phyloP scores from a whole-genome alignment of 2,113 vertebrate genomes.

The Nanorana parkeri region DNA sequence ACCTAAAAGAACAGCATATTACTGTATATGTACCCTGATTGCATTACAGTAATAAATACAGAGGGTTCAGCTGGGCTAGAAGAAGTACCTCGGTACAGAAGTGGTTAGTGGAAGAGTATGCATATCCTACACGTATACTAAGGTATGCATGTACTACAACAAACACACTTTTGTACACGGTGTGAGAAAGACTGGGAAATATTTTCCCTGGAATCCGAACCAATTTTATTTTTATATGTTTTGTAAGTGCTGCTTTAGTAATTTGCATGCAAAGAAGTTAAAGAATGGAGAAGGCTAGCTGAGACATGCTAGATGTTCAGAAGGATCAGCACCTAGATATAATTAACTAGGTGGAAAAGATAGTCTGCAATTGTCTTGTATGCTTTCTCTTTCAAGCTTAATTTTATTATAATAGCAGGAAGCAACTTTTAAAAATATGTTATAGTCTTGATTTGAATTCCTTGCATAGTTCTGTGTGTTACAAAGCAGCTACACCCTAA shows the following conservation, averaged over 20 bases:
- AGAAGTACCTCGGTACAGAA: neutral
- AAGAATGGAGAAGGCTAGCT: neutral
- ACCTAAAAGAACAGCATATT: no score
- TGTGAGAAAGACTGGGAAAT: neutral
- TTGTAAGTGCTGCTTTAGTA: neutral
- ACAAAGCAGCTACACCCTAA: slow-evolving; percentile 58
- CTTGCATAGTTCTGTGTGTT: slow-evolving; percentile 64
- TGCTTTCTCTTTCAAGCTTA: slow-evolving; percentile 30
- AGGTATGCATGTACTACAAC: neutral
- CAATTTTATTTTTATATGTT: neutral
- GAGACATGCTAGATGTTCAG: neutral
- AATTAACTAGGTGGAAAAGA: neutral
- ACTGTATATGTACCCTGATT: no score
- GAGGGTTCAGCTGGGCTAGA: neutral
- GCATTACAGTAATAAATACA: no score
- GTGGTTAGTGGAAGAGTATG: no score
- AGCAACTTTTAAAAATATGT: slow-evolving; percentile 54
- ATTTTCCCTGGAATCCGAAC: slow-evolving; percentile 17
- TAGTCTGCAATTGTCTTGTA: neutral
- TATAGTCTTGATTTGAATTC: slow-evolving; percentile 60
- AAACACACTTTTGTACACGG: neutral
- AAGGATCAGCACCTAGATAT: slow-evolving; percentile 3
- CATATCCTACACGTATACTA: neutral
- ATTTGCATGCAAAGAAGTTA: neutral
- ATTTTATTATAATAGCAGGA: slow-evolving; percentile 51